Base-by-base conservation (phyloP, 2,797 vertebrate species). In the Lepidocolaptes lacrymiger region DNA sequence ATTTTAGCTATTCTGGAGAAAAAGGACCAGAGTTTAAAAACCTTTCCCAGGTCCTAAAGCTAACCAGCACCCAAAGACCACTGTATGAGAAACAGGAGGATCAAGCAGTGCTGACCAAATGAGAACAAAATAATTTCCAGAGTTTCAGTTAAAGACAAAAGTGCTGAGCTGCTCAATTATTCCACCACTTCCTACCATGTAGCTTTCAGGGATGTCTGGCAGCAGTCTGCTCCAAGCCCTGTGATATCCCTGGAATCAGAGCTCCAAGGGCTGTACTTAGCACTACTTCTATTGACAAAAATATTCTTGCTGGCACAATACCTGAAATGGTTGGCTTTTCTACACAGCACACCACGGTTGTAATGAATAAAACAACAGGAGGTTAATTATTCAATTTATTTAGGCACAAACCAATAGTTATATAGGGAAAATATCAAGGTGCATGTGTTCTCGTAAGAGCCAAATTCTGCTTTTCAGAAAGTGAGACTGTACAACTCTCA, bases 361-460 rank as follows among this genome's bases (percentile, higher is more conserved):
- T 10, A 80, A 84, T 27, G 39, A 86, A 80, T 76, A 89, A 77
- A 96, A 85, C 75, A 74, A 95, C 37, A 89, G 67, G 28, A 91
- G 44, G 77, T 87, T 73, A 89, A 95, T 87, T 74, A 93, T 72
- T 92, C 63, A 64, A 74, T 87, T 91, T 86, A 90, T 86, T 95
- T 93, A 95, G 62, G 81, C 74, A 77, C 39, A 95, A 89, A 89
- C 27, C 16, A 3, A 51, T 49, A 89, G 90, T 79, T 95, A 93
- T 10, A 87, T 14, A 89, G 72, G 52, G 54, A 85, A 94, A 94
- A 93, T 64, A 91, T 8, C 62, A 85, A 83, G 58, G 67, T 55
- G 72, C 22, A 12, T 9, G n/a, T 54, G 43, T 66, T 78, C 58
- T 59, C 27, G 0, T 12, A 75, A 69, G 12, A 93, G 91, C 78